A percentile compares a stretch with the other conserved stretches of the same genome.
Evolutionary conservation across 2,888 invertebrate species (phyloP).

Genomic region (Drosophila rubida): DNA sequence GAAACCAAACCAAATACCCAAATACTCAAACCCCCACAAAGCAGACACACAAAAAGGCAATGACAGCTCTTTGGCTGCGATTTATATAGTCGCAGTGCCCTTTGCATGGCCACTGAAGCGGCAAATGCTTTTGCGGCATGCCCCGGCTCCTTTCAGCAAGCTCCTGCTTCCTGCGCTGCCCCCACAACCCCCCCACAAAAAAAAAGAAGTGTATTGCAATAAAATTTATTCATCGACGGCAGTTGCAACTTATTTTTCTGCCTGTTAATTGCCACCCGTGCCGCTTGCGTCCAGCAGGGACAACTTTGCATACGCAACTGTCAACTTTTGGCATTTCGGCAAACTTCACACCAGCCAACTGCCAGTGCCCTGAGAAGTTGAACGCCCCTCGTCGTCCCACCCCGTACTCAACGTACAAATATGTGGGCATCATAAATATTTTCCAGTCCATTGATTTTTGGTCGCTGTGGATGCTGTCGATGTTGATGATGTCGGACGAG

Average conservation of each 20-base stretch:
- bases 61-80: conserved; percentile 54
- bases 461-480: conserved; percentile 63
- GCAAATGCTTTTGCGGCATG: conserved; percentile 68
- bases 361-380: conserved; percentile 26
- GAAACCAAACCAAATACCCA: conserved; percentile 58
- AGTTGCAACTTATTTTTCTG: conserved; percentile 73
- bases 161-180: too few species aligned
- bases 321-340: conserved; percentile 74
- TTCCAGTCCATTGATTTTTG: conserved; percentile 78
- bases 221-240: conserved; percentile 61
- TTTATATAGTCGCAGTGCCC: conserved; percentile 66
- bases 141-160: conserved; percentile 7
- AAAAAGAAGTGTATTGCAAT: conserved; percentile 42
- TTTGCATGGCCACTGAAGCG: conserved; percentile 66
- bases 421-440: conserved; percentile 77
- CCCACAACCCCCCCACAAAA: not conserved
- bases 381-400: not conserved
- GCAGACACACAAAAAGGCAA: conserved; percentile 55
- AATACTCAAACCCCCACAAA: conserved; percentile 48
- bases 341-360: conserved; percentile 64
- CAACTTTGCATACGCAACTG: conserved; percentile 70
- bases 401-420: conserved; percentile 12
- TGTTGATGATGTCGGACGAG: conserved; percentile 66
- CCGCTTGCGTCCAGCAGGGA: not conserved
- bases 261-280: conserved; percentile 59